Evolutionary conservation across 2,888 invertebrate genomes (phyloP), one percentile per base, ranked within the genome.

Genomic region (Autographa gamma): DNA sequence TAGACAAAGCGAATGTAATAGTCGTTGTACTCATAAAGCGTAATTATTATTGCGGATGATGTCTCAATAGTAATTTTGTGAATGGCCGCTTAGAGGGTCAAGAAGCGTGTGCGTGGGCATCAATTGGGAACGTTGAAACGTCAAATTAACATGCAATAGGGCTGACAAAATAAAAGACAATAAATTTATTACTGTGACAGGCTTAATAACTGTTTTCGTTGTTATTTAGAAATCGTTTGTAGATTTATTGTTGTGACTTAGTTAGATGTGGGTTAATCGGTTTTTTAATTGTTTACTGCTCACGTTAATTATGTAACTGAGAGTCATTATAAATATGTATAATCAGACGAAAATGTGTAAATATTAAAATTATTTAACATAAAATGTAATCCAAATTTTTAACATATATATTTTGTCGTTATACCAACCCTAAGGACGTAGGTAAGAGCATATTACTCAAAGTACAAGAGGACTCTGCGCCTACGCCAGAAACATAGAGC

Each of bases 71-170:
- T 91, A 92, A 91, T 91, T 92, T 92, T 83, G 89, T 92, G 92
- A 91, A 91, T 90, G 87, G 88, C 80, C 88, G 82, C 83, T 85
- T 84, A 84, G 81, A 86, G 92, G 93, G 93, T 90, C 93, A 91
- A 87, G 81, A 84, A 84, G 84, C 85, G 80, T 81, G 86, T 87
- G 94, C 93, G 94, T 94, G 93, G 95, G 94, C 90, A 82, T 80
- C 93, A 95, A 95, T 94, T 95, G 93, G 88, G 91, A 87, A 83
- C 92, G 90, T 89, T 93, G 92, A 91, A 91, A 91, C 91, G 88
- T 91, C 90, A 90, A 91, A 92, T 93, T 92, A 92, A 91, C 88
- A 86, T 83, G 84, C 76, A 63, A 69, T 85, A 92, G 92, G 93
- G 92, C 82, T 92, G 88, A 74, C 90, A 76, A 58, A 77, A 71